phyloP scores from a whole-genome alignment of 1,140 invertebrate genomes.

The Saccostrea glomerata region DNA sequence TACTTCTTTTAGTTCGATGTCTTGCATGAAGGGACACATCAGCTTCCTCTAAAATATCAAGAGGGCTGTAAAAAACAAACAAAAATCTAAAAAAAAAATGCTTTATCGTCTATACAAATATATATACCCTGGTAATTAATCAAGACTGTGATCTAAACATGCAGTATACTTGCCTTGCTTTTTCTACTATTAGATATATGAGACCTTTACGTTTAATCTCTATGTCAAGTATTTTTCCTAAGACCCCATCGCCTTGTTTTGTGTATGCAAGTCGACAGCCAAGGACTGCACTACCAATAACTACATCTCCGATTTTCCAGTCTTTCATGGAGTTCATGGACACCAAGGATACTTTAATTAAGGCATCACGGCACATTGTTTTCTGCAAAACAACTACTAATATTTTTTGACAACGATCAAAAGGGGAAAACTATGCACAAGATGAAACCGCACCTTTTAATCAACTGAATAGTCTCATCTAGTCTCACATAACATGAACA shows the following conservation, averaged over 20 bases:
- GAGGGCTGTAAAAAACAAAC: neutral
- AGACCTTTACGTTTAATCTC: neutral
- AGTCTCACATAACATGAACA: too few relatives aligned
- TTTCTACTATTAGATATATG: neutral
- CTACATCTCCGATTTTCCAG: constrained; percentile 17
- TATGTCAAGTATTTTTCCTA: neutral
- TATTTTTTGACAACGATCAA: too few relatives aligned
- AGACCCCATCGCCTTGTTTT: neutral
- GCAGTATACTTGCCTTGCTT: neutral
- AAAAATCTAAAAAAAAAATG: too few relatives aligned
- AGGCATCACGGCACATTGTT: neutral
- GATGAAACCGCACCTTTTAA: too few relatives aligned
- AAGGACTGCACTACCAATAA: neutral
- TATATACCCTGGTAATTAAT: too few relatives aligned
- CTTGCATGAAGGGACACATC: neutral
- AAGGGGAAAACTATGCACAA: too few relatives aligned
- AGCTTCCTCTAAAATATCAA: constrained; percentile 5
- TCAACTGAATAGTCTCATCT: too few relatives aligned
- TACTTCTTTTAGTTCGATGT: neutral
- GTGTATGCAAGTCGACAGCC: neutral
- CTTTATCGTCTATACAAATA: too few relatives aligned
- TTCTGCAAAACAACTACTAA: neutral
- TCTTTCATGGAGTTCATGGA: neutral
- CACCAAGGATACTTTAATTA: constrained; percentile 23
- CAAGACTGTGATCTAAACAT: neutral